Base-by-base conservation (phyloP, 2,113 vertebrate species). In the Noturus placidus region DNA sequence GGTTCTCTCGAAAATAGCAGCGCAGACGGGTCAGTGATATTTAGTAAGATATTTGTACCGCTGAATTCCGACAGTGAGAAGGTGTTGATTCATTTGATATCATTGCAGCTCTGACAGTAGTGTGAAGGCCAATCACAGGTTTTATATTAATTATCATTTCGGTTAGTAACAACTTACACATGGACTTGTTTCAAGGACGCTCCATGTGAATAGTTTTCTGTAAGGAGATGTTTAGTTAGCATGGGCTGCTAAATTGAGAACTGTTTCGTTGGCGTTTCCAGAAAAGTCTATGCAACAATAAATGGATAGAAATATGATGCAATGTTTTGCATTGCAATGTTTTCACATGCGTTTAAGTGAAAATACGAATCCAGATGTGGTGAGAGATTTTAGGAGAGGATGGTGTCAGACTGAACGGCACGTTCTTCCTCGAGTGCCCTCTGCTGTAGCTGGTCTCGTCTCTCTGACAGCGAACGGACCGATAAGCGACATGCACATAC, bases 381-480 rank as follows among this genome's bases (percentile, higher is more conserved):
- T 27, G 70, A 87, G 82, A 77, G 87, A 42, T 83, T 82, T 35
- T 82, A 89, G 88, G 87, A 82, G 87, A 82, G 65, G 59, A 65
- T 74, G 77, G 54, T 46, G 59, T 86, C 42, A 78, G 89, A 82
- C 87, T 74, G 88, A 88, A 77, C 83, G 82, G 83, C 82, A 86
- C 46, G 27, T 88, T 89, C 86, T 91, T 90, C 90, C 90, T 89
- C 69, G 70, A 87, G 90, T 89, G 67, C 84, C n/a, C 11, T 82
- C 72, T 70, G 86, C 82, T 90, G 90, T 89, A 89, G 87, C 88
- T 42, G 87, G 88, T 84, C 88, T 91, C 80, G 82, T 89, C 88
- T 91, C 88, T 57, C 90, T 92, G 92, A 92, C 92, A 91, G 88
- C 63, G 57, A 87, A 54, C 84, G 76, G 91, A 91, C 88, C 87